phyloP scores from a whole-genome alignment of 2,113 vertebrate species.

The Alethe diademata region DNA sequence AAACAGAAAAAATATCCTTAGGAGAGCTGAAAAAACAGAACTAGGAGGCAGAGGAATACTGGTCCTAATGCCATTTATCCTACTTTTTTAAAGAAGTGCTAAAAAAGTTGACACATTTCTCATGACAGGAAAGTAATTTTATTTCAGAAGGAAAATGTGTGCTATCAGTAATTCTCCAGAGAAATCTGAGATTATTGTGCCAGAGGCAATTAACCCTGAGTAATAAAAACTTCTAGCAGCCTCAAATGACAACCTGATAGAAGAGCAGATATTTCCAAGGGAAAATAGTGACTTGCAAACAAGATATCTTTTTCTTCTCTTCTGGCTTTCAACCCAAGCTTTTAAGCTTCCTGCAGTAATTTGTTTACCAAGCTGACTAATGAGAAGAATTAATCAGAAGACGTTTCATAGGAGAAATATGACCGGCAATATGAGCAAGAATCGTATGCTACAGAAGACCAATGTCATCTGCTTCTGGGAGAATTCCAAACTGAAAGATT shows the following conservation, averaged over 20 bases:
- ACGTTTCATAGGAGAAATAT: slow-evolving; percentile 32
- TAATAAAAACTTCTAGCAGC: slow-evolving; percentile 61
- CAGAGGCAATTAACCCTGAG: slow-evolving; percentile 67
- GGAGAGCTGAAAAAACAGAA: neutral
- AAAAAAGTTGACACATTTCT: slow-evolving; percentile 36
- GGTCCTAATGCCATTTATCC: neutral
- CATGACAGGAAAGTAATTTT: slow-evolving; percentile 49
- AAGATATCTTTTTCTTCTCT: slow-evolving; percentile 15
- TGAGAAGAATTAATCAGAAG: slow-evolving; percentile 49
- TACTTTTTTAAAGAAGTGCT: slow-evolving; percentile 16
- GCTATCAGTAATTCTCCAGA: slow-evolving; percentile 38
- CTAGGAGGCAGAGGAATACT: neutral
- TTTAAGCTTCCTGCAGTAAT: slow-evolving; percentile 48
- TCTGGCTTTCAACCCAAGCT: slow-evolving; percentile 47
- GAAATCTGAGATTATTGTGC: slow-evolving; percentile 54
- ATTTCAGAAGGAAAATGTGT: slow-evolving; percentile 44
- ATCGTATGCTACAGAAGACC: neutral
- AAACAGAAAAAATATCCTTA: neutral
- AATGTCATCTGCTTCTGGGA: slow-evolving; percentile 32
- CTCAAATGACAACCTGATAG: slow-evolving; percentile 29
- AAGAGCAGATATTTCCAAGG: slow-evolving; percentile 40
- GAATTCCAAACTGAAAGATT: neutral
- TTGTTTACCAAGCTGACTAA: slow-evolving; percentile 63
- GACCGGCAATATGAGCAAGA: neutral
- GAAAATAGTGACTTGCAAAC: slow-evolving; percentile 44